These are phyloP conservation scores for Theonella swinhoei DNA, from an alignment of 37 sponge, comb jelly and placozoan genomes.

Conservation along the genomic window DNA sequence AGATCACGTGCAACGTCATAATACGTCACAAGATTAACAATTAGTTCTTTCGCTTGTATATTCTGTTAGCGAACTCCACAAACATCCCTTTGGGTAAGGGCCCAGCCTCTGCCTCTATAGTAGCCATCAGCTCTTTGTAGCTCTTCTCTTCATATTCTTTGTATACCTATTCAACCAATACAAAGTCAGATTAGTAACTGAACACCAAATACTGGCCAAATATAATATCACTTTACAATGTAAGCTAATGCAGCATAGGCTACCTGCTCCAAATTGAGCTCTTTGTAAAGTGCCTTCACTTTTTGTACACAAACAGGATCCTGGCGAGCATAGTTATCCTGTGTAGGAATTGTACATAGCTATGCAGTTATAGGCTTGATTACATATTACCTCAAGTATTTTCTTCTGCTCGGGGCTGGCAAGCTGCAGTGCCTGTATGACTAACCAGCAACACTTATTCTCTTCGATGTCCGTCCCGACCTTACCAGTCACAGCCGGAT, in stretches of 20 bases:
- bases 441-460: constrained; percentile 96
- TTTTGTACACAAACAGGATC: constrained; percentile 65
- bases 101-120: constrained; percentile 45
- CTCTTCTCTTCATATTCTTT: constrained; percentile 81
- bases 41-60: constrained; percentile 73
- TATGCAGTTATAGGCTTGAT: not conserved
- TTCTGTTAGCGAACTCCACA: constrained; percentile 79
- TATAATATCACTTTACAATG: too few species aligned
- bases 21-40: not conserved
- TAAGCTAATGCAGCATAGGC: too few species aligned
- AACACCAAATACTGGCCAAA: too few species aligned
- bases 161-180: too few species aligned
- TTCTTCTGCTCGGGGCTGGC: constrained; percentile 72
- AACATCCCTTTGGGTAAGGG: constrained; percentile 72
- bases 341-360: not conserved
- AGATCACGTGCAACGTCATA: too few species aligned
- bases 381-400: constrained; percentile 63
- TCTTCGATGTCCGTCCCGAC: constrained; percentile 99
- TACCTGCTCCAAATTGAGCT: constrained; percentile 51
- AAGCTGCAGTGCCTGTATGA: constrained; percentile 82
- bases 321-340: constrained; percentile 82
- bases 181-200: too few species aligned
- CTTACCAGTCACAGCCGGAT: constrained; percentile 95
- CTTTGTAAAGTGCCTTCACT: constrained; percentile 84
- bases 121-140: constrained; percentile 58